A percentile compares a stretch with the other conserved stretches of the same genome.
These are phyloP conservation scores for Geotria australis DNA, from an alignment of 2,797 vertebrate genomes.

Conservation along the genomic window DNA sequence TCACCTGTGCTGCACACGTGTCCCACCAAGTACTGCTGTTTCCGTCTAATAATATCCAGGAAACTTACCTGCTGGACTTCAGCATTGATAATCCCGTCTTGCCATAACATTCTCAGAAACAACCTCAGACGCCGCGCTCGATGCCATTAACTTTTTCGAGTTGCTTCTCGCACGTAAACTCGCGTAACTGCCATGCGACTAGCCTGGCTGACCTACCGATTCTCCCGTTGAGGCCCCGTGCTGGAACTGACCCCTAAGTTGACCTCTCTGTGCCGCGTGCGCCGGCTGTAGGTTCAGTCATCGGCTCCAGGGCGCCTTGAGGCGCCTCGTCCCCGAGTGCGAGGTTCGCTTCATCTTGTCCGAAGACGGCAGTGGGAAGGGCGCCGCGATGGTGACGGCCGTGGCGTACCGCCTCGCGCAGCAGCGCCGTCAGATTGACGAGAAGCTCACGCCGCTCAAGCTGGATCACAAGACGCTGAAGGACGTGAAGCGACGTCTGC, in stretches of 20 bases:
- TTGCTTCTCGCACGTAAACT: conserved; percentile 7
- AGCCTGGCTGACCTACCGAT: not conserved
- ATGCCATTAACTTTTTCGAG: not conserved
- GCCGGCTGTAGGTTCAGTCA: conserved; percentile 9
- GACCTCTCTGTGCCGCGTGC: not conserved
- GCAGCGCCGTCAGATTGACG: conserved; percentile 5
- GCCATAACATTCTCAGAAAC: too few relatives aligned
- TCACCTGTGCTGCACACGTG: too few relatives aligned
- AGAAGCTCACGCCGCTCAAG: conserved; percentile 9
- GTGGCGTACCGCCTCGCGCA: conserved; percentile 15
- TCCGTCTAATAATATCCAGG: too few relatives aligned
- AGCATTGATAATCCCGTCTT: too few relatives aligned
- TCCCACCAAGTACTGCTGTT: too few relatives aligned
- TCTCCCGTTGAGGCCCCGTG: not conserved
- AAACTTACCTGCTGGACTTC: too few relatives aligned
- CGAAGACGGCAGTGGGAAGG: conserved; percentile 19
- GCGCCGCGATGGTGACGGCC: conserved; percentile 32
- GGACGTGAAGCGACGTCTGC: conserved; percentile 11
- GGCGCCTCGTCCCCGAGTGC: conserved; percentile 18
- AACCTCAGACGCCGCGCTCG: too few relatives aligned
- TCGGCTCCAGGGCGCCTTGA: conserved; percentile 6
- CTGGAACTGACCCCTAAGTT: not conserved
- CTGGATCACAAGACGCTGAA: conserved; percentile 3
- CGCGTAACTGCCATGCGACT: not conserved
- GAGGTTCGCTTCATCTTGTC: conserved; percentile 14